Base-by-base conservation (phyloP, 2,888 invertebrate species). In the Polyploca ridens region DNA sequence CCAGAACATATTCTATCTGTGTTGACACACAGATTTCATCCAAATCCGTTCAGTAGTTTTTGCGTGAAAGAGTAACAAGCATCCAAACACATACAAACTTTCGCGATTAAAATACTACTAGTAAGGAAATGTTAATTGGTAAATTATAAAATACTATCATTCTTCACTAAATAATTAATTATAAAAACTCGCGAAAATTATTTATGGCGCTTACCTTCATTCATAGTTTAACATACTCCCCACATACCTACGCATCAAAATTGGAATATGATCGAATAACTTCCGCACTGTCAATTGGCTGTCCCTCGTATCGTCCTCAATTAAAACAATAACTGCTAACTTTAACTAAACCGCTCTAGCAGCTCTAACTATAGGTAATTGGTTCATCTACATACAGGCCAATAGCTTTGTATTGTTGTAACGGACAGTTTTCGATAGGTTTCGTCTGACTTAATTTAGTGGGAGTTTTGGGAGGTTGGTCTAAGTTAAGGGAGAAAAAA, bases 391-490 rank as follows among this genome's bases (percentile, higher is more conserved):
- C 54, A 54, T 54, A 54, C 54, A 54, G 4, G 54, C 19, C 10
- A 54, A 54, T 19, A 54, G 54, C 19, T 54, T 19, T 1, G 19
- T 54, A 54, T 54, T 54, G 72, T 77, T 74, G 71, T 76, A 76
- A 75, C 74, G 72, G 79, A 75, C 77, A 82, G 80, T 78, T 78
- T 82, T 80, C 81, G 74, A 83, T 81, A 77, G 77, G 69, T 80
- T 71, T 76, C 72, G 70, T 71, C 67, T 69, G 69, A 73, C 70
- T 75, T 67, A 72, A 78, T 83, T 74, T 77, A 66, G 66, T 68
- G 68, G 68, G 67, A 71, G 68, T 71, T 69, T 63, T 64, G 65
- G 60, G 16, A 64, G 27, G 10, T 6, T 67, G 71, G 77, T 62
- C 0, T 49, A 68, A 75, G 68, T 64, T 64, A 5, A 0, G 60